Percentiles rank a stretch among this genome's conserved stretches.
Evolutionary conservation across 2,888 invertebrate species (phyloP).

Genomic region (Smittia sp.): DNA sequence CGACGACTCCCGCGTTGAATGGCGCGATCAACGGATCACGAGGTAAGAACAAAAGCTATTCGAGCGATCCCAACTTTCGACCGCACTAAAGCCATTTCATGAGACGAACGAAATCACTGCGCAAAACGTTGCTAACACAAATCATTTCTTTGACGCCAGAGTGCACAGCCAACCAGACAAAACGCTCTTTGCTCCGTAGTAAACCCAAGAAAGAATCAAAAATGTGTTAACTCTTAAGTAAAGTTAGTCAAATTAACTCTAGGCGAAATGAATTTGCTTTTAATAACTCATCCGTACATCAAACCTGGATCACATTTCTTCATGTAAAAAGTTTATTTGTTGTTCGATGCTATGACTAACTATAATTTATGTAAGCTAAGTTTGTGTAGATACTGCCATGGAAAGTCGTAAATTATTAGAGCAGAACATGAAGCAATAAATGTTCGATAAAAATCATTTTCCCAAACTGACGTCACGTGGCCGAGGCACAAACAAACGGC

Average conservation of each 20-base stretch:
- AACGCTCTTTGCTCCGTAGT: background rate
- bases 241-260: background rate
- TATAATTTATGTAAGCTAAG: too few species aligned
- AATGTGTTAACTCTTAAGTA: background rate
- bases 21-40: background rate
- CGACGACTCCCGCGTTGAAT: slow-evolving; percentile 28
- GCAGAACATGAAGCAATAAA: too few species aligned
- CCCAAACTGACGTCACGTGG: too few species aligned
- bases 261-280: background rate
- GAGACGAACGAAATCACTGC: background rate
- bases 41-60: slow-evolving; percentile 35
- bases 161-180: background rate
- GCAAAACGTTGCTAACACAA: background rate
- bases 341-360: background rate
- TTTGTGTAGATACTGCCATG: too few species aligned
- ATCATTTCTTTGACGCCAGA: slow-evolving; percentile 6
- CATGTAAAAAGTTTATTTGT: background rate
- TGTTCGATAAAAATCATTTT: too few species aligned
- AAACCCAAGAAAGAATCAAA: background rate
- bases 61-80: slow-evolving; percentile 24
- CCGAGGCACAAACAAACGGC: too few species aligned
- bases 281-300: background rate
- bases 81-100: slow-evolving; percentile 28
- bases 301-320: too few species aligned
- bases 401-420: too few species aligned